phyloP scores from a whole-genome alignment of 2,797 vertebrate genomes.

The Poecilia gillii region DNA sequence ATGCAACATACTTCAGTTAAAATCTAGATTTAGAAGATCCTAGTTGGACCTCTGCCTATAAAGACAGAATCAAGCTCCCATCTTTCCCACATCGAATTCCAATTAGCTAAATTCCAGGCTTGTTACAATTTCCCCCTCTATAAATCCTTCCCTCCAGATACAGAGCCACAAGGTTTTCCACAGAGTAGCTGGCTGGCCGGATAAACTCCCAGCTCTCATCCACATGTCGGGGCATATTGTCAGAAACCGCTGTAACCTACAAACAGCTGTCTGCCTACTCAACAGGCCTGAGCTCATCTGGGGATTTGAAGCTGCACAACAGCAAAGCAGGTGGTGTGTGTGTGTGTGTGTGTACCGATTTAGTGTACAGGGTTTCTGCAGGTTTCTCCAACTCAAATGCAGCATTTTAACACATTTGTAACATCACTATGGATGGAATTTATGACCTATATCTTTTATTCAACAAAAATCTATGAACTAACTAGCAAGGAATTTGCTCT shows the following conservation, averaged over 20 bases:
- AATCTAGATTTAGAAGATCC: background rate
- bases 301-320: constrained; percentile 48
- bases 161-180: constrained; percentile 28
- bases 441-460: no score
- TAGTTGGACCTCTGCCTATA: background rate
- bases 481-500: no score
- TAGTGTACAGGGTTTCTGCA: background rate
- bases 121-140: constrained; percentile 17
- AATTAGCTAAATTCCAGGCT: constrained; percentile 23
- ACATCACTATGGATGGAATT: no score
- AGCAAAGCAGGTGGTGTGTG: constrained; percentile 65
- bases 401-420: no score
- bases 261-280: constrained; percentile 69
- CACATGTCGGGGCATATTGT: constrained; percentile 60
- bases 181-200: constrained; percentile 5
- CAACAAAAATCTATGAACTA: no score
- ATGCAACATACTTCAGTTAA: background rate
- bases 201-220: constrained; percentile 36
- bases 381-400: no score
- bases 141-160: constrained; percentile 27
- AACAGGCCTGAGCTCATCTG: constrained; percentile 75
- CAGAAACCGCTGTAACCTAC: constrained; percentile 54
- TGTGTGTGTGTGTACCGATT: constrained; percentile 4
- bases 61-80: background rate
- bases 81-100: constrained; percentile 22